A percentile compares a stretch with the other conserved stretches of the same genome.
Evolutionary conservation across 2,888 invertebrate species (phyloP).

Genomic region (Crepidodera aurea): DNA sequence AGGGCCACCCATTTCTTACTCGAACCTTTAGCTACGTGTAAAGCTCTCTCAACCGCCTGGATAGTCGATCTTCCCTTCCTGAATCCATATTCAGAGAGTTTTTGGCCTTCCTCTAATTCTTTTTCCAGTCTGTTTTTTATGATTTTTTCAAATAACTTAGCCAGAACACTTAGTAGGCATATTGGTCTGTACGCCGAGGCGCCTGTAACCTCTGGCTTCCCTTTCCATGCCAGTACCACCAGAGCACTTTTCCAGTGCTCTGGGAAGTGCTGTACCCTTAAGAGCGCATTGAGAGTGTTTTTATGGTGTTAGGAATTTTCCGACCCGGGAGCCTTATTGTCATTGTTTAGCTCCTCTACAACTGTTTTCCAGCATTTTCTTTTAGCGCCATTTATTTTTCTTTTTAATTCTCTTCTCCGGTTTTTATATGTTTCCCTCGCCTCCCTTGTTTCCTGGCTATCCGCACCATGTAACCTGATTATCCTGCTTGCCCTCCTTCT

Average conservation of each 20-base stretch:
- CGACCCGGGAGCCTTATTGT: constrained; percentile 15
- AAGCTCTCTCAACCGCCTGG: constrained; percentile 8
- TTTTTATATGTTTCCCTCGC: background rate
- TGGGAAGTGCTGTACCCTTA: constrained; percentile 17
- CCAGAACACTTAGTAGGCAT: too few species aligned
- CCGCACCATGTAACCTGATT: background rate
- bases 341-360: background rate
- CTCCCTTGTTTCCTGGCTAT: background rate
- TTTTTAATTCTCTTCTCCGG: background rate
- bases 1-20: constrained; percentile 1
- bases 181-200: too few species aligned
- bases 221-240: too few species aligned
- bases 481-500: background rate
- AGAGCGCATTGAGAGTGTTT: too few species aligned
- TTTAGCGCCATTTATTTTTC: too few species aligned
- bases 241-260: constrained; percentile 26
- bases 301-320: constrained; percentile 7
- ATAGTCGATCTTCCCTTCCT: constrained; percentile 10
- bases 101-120: background rate
- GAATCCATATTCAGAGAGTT: background rate
- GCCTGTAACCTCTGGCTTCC: too few species aligned
- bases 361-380: background rate
- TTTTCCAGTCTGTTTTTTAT: too few species aligned
- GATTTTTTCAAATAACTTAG: constrained; percentile 20
- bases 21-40: background rate